Percentiles rank a stretch among this genome's conserved stretches.
phyloP scores from a whole-genome alignment of 2,113 vertebrate genomes.

The Pelobates fuscus region DNA sequence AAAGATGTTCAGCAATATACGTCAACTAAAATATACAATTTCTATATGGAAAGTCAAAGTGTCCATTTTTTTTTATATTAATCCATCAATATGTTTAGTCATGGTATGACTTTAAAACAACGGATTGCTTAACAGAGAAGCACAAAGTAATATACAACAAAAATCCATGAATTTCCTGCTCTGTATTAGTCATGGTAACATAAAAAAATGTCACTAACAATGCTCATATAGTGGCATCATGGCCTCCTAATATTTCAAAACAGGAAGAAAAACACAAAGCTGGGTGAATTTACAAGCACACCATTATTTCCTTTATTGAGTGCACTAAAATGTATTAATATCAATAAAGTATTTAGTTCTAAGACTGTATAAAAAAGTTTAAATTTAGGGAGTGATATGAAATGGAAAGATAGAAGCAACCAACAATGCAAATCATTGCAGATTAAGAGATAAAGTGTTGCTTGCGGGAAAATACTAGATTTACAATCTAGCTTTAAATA shows the following conservation, averaged over 20 bases:
- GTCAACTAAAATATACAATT: too few relatives aligned
- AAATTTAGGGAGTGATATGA: not conserved
- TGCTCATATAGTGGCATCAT: not conserved
- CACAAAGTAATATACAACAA: not conserved
- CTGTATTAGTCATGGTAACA: not conserved
- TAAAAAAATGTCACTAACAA: not conserved
- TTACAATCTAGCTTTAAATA: too few relatives aligned
- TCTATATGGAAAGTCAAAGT: too few relatives aligned
- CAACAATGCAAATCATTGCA: not conserved
- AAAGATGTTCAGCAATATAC: too few relatives aligned
- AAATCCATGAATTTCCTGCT: not conserved
- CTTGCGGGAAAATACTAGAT: too few relatives aligned
- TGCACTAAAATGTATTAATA: slow-evolving; percentile 16
- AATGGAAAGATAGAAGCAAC: not conserved
- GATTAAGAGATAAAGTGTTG: not conserved
- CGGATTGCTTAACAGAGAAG: not conserved
- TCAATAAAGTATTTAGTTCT: slow-evolving; percentile 11
- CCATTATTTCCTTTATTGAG: slow-evolving; percentile 1
- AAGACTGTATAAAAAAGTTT: not conserved
- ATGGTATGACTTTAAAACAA: not conserved
- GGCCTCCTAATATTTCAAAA: not conserved
- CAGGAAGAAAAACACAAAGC: not conserved
- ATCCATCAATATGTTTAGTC: too few relatives aligned
- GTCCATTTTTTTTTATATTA: too few relatives aligned
- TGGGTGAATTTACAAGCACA: not conserved